Evolutionary conservation across 1,140 invertebrate genomes (phyloP).

Genomic region (Himalopsyche phryganea): DNA sequence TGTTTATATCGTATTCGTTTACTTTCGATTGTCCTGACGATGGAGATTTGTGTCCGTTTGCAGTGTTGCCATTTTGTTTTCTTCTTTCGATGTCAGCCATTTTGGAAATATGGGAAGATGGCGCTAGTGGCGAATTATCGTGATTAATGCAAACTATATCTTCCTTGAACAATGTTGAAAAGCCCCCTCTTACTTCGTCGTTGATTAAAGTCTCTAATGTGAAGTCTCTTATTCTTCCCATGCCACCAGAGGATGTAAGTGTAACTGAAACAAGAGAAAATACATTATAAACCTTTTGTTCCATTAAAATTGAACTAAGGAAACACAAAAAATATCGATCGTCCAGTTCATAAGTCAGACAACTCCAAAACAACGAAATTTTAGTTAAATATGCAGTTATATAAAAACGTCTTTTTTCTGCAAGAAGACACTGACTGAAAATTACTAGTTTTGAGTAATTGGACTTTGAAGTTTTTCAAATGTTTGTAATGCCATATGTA

Average conservation of each 20-base stretch:
- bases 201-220: constrained; percentile 18
- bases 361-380: too few relatives aligned
- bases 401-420: too few relatives aligned
- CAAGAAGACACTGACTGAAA: too few relatives aligned
- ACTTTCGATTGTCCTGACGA: not conserved
- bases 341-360: too few relatives aligned
- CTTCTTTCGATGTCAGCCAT: constrained; percentile 2
- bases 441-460: too few relatives aligned
- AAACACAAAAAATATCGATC: too few relatives aligned
- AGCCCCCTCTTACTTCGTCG: constrained; percentile 20
- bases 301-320: too few relatives aligned
- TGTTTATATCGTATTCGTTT: constrained; percentile 14
- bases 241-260: not conserved
- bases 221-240: constrained; percentile 15
- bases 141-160: constrained; percentile 18
- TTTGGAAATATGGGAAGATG: not conserved
- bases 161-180: constrained; percentile 7
- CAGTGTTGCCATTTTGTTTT: not conserved
- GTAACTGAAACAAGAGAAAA: constrained; percentile 21
- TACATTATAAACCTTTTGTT: not conserved
- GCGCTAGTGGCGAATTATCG: not conserved
- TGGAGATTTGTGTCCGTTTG: constrained; percentile 2
- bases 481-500: too few relatives aligned
- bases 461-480: too few relatives aligned
- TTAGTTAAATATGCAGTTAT: too few relatives aligned